Percentiles rank a stretch among this genome's conserved stretches.
Conservation (phyloP, 2,797 vertebrate genomes). For the Rhabdomys pumilio region DNA sequence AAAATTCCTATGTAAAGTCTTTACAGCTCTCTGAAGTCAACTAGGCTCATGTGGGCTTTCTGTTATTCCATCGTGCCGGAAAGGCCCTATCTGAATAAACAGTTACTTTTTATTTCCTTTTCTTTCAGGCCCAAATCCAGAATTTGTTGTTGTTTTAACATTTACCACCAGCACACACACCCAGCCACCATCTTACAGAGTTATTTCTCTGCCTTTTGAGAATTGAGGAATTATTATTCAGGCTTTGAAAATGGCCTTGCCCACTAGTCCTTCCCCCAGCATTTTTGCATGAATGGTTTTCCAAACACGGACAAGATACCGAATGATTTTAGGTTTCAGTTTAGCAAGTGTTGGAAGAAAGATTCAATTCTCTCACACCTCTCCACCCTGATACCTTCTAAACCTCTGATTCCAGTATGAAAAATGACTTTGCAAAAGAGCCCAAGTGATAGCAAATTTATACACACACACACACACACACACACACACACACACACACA, state of each 20-base stretch:
- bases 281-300: constrained; percentile 40
- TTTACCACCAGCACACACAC: constrained; percentile 6
- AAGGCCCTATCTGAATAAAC: constrained; percentile 39
- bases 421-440: constrained; percentile 43
- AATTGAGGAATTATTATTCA: constrained; percentile 51
- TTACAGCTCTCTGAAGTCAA: constrained; percentile 71
- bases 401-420: constrained; percentile 35
- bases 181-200: neutral
- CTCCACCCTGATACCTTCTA: neutral
- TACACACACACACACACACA: neutral
- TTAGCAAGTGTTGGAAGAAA: neutral
- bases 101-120: constrained; percentile 36
- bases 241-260: constrained; percentile 8
- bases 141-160: constrained; percentile 56
- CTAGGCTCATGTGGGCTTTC: constrained; percentile 52
- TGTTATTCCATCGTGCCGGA: constrained; percentile 31
- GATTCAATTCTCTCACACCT: neutral
- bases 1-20: constrained; percentile 69
- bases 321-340: neutral
- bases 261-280: neutral
- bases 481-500: neutral
- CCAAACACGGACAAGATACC: neutral
- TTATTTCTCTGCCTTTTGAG: constrained; percentile 55
- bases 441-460: neutral
- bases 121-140: constrained; percentile 49